Conservation (phyloP, 2,113 vertebrate species). For the Ancistrus triradiatus region DNA sequence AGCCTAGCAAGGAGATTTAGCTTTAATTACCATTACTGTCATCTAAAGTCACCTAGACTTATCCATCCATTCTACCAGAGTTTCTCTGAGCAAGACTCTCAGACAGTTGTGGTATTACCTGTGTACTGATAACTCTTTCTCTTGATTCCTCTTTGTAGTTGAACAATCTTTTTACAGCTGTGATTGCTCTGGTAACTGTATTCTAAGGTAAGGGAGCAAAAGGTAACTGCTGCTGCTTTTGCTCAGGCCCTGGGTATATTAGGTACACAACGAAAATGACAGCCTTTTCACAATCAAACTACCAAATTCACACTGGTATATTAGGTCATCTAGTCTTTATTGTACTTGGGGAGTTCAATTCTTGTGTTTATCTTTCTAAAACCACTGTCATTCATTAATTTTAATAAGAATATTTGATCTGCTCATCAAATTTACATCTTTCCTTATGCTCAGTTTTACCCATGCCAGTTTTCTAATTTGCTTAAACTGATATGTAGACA, state of each 20-base stretch:
- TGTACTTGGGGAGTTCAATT: constrained; percentile 7
- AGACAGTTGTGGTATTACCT: not conserved
- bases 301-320: constrained; percentile 26
- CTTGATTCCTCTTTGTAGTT: constrained; percentile 28
- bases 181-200: constrained; percentile 28
- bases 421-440: too few species aligned
- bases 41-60: not conserved
- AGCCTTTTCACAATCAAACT: constrained; percentile 29
- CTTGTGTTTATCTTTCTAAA: not conserved
- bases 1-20: not conserved
- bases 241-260: constrained; percentile 21
- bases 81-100: not conserved
- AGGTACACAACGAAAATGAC: constrained; percentile 29
- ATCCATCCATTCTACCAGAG: not conserved
- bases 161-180: constrained; percentile 9
- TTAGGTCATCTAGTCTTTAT: constrained; percentile 12
- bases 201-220: constrained; percentile 38
- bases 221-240: constrained; percentile 36
- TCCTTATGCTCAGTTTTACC: not conserved
- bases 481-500: not conserved
- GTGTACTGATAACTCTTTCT: not conserved
- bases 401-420: not conserved
- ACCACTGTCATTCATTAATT: not conserved
- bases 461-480: not conserved
- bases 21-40: not conserved